Evolutionary conservation across 2,113 vertebrate species (phyloP).

Genomic region (Poicephalus gulielmi): DNA sequence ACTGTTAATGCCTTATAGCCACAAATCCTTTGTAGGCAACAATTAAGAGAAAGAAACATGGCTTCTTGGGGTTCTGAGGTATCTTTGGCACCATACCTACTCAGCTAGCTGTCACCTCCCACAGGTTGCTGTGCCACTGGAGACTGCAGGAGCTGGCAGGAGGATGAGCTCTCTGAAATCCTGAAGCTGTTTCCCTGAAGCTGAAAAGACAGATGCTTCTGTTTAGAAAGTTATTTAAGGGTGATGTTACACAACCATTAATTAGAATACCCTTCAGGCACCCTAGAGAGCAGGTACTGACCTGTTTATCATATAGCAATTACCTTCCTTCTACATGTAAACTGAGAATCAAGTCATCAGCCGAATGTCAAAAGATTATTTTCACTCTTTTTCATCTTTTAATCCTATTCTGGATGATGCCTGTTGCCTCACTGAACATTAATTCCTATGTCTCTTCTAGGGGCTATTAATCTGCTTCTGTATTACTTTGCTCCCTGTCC

Average conservation of each 20-base stretch:
- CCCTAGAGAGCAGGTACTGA: not conserved
- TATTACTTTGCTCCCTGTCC: not conserved
- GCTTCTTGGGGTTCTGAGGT: not conserved
- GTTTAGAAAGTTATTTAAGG: not conserved
- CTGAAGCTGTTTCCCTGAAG: not conserved
- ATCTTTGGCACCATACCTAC: not conserved
- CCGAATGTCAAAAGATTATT: not conserved
- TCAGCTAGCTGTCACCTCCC: not conserved
- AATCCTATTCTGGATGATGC: not conserved
- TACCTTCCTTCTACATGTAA: not conserved
- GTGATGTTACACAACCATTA: not conserved
- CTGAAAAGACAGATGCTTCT: not conserved
- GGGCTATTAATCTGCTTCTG: not conserved
- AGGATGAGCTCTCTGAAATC: not conserved
- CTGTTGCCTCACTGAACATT: not conserved
- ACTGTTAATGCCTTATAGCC: not conserved
- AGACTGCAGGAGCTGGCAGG: not conserved
- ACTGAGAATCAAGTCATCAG: not conserved
- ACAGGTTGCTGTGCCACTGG: not conserved
- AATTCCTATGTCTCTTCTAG: not conserved
- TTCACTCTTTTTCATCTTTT: not conserved
- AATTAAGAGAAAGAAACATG: not conserved
- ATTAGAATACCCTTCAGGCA: slow-evolving; percentile 3
- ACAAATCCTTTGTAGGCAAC: not conserved
- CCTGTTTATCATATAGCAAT: not conserved